These are phyloP conservation scores for Andrena flavipes DNA, from an alignment of 2,888 invertebrate genomes.

Conservation along the genomic window DNA sequence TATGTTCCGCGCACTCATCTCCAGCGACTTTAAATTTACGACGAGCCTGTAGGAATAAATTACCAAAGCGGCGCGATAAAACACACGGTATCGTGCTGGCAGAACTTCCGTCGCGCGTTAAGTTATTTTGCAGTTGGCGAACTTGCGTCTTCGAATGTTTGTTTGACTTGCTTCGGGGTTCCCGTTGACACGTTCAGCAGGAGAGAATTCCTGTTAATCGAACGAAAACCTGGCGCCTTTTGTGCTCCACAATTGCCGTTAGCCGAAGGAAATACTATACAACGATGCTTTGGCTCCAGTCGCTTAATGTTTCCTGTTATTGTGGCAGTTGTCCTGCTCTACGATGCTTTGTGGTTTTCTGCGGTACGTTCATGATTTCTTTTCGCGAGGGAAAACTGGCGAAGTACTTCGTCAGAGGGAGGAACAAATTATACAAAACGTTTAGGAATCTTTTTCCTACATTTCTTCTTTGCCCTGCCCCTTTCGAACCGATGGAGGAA, in stretches of 20 bases:
- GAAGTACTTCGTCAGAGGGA: too few relatives aligned
- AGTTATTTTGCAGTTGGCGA: slow-evolving; percentile 28
- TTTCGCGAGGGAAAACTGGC: too few relatives aligned
- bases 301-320: too few relatives aligned
- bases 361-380: too few relatives aligned
- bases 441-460: slow-evolving; percentile 9
- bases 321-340: too few relatives aligned
- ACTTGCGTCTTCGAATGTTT: background rate
- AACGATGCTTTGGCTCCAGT: too few relatives aligned
- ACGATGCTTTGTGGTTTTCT: too few relatives aligned
- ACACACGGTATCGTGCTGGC: slow-evolving; percentile 7
- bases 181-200: background rate
- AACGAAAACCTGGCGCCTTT: too few relatives aligned
- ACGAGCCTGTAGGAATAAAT: slow-evolving; percentile 40
- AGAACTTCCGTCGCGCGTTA: slow-evolving; percentile 20
- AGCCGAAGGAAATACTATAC: too few relatives aligned
- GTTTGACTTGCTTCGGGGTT: background rate
- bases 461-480: background rate
- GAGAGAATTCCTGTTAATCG: background rate
- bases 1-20: slow-evolving; percentile 42
- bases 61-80: slow-evolving; percentile 10
- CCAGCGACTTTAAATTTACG: slow-evolving; percentile 50
- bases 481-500: slow-evolving; percentile 21
- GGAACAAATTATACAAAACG: background rate
- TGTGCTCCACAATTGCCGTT: too few relatives aligned